Evolutionary conservation across 1,140 invertebrate genomes (phyloP), one percentile per base, ranked within the genome.

Genomic region (Melanaphis sacchari): DNA sequence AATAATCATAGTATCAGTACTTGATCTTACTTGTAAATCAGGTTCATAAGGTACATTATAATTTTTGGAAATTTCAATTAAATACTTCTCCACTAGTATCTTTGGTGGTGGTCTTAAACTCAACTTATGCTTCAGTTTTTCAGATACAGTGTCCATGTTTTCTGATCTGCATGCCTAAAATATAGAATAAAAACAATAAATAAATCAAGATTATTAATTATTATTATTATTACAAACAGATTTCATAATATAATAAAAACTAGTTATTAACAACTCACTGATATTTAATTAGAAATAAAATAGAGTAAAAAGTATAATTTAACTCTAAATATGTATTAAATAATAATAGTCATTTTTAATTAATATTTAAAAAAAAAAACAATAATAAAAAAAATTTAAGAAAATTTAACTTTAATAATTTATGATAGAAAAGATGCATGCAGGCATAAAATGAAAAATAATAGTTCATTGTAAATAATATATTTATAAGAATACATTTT

Each of bases 41-140:
- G 99, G 98, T 94, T 98, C 97, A 95, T 99, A 99, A 87, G 97
- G 96, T 87, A 99, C 96, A 95, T 98, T 97, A 94, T 98, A 99
- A 95, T 98, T 98, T 95, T 98, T 99, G 9, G 99, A 98, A 94
- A 99, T 99, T 96, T 99, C 99, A 94, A 99, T 97, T 40, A 99
- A 95, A 96, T 99, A 99, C 94, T 98, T 98, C 95, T 99, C 99
- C 85, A 99, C 98, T 22, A 99, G 96, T 93, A 99, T 95, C 95
- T 99, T 99, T 1, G 99, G 98, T 7, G 99, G 99, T 82, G 98
- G 98, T 94, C 99, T 98, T 7, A 99, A 97, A 76, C 98, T 97
- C 95, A 99, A 96, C 96, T 99, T 99, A 94, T 99, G 98, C 95
- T 99, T 99, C 15, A 99, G 95, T 95, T 99, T 99, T 94, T 99